Conservation (phyloP, 2,113 vertebrate genomes). For the Phocoena phocoena region DNA sequence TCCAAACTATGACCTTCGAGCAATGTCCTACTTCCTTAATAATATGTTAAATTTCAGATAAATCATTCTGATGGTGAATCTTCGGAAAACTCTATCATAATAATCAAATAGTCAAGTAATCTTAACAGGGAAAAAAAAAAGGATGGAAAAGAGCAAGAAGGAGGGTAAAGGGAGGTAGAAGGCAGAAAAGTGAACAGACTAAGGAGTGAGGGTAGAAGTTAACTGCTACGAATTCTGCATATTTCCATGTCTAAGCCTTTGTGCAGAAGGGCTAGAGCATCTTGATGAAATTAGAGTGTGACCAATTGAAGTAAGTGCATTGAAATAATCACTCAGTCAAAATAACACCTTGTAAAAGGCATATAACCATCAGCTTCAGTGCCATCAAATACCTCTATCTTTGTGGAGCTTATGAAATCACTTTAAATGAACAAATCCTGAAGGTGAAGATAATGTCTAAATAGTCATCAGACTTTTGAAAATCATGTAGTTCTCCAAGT, state of each 20-base stretch:
- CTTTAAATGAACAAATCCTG: neutral
- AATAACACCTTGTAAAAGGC: neutral
- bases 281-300: neutral
- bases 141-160: neutral
- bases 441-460: neutral
- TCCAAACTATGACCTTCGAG: constrained; percentile 56
- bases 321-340: neutral
- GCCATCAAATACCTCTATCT: neutral
- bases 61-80: constrained; percentile 45
- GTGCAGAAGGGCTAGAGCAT: neutral
- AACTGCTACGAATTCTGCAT: neutral
- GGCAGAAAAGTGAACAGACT: neutral
- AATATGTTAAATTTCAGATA: constrained; percentile 64
- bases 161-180: neutral
- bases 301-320: neutral
- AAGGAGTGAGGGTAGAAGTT: neutral
- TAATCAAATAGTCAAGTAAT: constrained; percentile 52
- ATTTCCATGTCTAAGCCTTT: neutral
- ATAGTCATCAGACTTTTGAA: neutral
- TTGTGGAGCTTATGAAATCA: neutral
- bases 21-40: constrained; percentile 53
- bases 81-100: constrained; percentile 49
- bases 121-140: neutral
- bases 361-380: neutral
- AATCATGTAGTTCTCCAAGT: neutral